phyloP scores from a whole-genome alignment of 1,140 invertebrate species.

The Venustaconcha ellipsiformis region DNA sequence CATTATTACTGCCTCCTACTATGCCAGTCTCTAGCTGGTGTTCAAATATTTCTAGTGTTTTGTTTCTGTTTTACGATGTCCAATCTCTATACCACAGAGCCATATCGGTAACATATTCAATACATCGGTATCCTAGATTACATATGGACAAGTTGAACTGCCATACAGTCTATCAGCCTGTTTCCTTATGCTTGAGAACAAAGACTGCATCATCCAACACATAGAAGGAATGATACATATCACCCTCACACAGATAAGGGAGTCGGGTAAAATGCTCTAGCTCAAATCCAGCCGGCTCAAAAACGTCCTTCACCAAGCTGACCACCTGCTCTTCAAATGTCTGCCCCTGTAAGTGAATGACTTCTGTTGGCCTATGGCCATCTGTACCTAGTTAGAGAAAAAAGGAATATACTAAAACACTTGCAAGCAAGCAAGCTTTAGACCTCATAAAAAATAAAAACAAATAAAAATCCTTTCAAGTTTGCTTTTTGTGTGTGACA shows the following conservation, averaged over 20 bases:
- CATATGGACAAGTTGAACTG: background rate
- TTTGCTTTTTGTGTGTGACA: background rate
- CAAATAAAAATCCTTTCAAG: background rate
- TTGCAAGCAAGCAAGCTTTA: background rate
- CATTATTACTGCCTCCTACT: too few species aligned
- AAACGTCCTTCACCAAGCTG: constrained; percentile 78
- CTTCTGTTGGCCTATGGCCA: constrained; percentile 81
- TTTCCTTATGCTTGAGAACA: constrained; percentile 65
- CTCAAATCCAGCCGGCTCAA: constrained; percentile 79
- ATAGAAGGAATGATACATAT: constrained; percentile 91
- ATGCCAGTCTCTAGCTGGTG: too few species aligned
- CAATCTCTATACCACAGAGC: too few species aligned
- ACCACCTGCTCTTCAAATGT: constrained; percentile 85
- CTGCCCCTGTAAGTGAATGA: constrained; percentile 77
- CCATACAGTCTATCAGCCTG: constrained; percentile 2
- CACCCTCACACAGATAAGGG: constrained; percentile 95
- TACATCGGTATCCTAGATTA: too few species aligned
- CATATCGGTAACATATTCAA: too few species aligned
- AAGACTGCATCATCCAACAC: constrained; percentile 91
- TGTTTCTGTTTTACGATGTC: too few species aligned
- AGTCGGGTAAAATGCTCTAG: constrained; percentile 84
- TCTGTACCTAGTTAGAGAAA: constrained; percentile 67
- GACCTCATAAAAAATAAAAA: background rate
- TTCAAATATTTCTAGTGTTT: too few species aligned
- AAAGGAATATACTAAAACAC: constrained; percentile 3